Base-by-base conservation (phyloP, 2,888 invertebrate species). In the Spodoptera picta region DNA sequence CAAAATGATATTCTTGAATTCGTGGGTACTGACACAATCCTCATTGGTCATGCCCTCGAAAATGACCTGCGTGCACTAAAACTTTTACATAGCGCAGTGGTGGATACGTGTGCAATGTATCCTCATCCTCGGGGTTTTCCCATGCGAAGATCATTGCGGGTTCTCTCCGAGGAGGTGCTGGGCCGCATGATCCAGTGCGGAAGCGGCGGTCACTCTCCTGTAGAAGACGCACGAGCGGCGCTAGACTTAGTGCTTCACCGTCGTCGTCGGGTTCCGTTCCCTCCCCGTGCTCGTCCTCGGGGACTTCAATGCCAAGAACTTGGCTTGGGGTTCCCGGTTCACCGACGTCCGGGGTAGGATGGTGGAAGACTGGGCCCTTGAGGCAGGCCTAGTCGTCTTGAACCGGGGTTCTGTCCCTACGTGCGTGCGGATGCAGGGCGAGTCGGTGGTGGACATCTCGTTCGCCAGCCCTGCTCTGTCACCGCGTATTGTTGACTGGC, bases 1-100 rank as follows among this genome's bases (percentile, higher is more conserved):
- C 99, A 99, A 87, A 96, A 96, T 64, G 98, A 98, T 80, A 94
- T 99, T 63, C 95, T 98, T 85, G 96, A 96, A 73, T 96, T 98
- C 71, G 96, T 99, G 69, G 96, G 96, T 67, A 96, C 96, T 7
- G 96, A 98, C 66, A 98, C 99, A 5, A 98, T 99, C 61, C 94
- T 99, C 4, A 97, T 99, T 67, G 99, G 99, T 0, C 99, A 99
- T 91, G 98, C 98, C 23, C 94, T 99, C 75, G 99, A 99, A 82
- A 98, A 98, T 87, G 99, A 99, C 92, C 94, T 99, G 60, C 95
- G 98, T 19, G 98, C 97, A 0, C 89, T 99, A 63, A 97, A 97
- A 86, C 94, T 99, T 47, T 95, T 98, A 9, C 99, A 99, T 86
- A 92, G 95, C 3, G 96, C 95, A 0, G 96, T 99, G 9, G 97